These are phyloP conservation scores for Willowsia nigromaculata DNA, from an alignment of 2,888 invertebrate species.

Conservation along the genomic window DNA sequence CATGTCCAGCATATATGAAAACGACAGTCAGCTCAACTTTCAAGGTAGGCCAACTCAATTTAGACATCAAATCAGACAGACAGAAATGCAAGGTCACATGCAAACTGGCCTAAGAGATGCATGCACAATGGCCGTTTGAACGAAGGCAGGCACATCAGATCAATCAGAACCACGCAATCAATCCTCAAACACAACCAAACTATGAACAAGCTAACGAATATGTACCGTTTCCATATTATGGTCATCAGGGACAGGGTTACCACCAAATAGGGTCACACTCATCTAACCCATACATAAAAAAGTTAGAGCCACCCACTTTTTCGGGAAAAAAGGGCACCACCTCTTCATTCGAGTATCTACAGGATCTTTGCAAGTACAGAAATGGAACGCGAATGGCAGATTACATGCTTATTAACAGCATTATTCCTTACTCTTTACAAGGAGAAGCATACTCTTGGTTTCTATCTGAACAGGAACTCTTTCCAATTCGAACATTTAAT, in stretches of 20 bases:
- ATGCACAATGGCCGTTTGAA: no score
- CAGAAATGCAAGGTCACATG: no score
- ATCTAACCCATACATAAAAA: background rate
- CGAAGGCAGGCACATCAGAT: no score
- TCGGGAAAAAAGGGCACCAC: background rate
- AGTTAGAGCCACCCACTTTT: background rate
- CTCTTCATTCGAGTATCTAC: background rate
- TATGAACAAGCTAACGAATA: background rate
- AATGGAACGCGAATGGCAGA: background rate
- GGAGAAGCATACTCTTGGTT: conserved; percentile 33
- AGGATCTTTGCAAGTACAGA: background rate
- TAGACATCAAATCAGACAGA: no score
- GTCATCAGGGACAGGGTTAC: background rate
- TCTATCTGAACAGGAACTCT: background rate
- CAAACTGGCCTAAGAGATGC: no score
- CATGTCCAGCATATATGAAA: no score
- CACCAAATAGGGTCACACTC: no score
- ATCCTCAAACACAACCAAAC: no score
- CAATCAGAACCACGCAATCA: no score
- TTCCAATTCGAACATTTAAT: background rate
- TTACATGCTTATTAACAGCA: background rate
- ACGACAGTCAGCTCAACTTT: no score
- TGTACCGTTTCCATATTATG: background rate
- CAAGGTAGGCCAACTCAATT: no score
- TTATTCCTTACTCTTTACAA: background rate